Conservation (phyloP, 2,888 invertebrate species). For the Ophioninae sp. region DNA sequence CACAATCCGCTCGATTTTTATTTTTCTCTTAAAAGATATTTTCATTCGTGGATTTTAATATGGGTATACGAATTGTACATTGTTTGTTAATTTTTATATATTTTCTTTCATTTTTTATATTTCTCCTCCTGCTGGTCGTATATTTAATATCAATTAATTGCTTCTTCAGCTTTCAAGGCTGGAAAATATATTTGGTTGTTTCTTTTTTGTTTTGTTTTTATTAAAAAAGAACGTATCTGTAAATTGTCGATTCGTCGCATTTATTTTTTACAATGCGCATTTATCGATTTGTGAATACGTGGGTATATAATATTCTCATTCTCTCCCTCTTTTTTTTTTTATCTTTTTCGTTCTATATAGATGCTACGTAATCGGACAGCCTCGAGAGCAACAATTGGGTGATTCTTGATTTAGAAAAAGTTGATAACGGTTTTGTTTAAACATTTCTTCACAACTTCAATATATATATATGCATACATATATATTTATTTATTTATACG, state of each 20-base stretch:
- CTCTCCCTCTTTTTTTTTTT: constrained; percentile 2
- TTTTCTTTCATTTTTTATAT: background rate
- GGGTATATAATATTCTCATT: background rate
- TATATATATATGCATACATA: too few relatives aligned
- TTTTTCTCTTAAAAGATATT: background rate
- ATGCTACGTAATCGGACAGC: constrained; percentile 72
- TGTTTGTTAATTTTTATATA: background rate
- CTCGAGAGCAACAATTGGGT: background rate
- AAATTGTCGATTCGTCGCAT: background rate
- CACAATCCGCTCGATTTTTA: background rate
- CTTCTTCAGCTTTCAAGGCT: background rate
- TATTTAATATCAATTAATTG: background rate
- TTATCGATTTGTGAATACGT: background rate
- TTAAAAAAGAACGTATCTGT: background rate
- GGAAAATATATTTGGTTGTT: background rate
- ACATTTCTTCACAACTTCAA: constrained; percentile 21
- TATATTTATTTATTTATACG: too few relatives aligned
- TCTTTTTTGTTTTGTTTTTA: background rate
- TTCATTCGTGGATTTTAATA: background rate
- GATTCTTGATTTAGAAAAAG: constrained; percentile 30
- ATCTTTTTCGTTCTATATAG: background rate
- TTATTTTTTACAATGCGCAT: background rate
- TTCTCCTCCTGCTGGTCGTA: background rate
- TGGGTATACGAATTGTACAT: background rate
- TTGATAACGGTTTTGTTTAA: constrained; percentile 23